Conservation (phyloP, 2,797 vertebrate species). For the Triplophysa yarkandensis region DNA sequence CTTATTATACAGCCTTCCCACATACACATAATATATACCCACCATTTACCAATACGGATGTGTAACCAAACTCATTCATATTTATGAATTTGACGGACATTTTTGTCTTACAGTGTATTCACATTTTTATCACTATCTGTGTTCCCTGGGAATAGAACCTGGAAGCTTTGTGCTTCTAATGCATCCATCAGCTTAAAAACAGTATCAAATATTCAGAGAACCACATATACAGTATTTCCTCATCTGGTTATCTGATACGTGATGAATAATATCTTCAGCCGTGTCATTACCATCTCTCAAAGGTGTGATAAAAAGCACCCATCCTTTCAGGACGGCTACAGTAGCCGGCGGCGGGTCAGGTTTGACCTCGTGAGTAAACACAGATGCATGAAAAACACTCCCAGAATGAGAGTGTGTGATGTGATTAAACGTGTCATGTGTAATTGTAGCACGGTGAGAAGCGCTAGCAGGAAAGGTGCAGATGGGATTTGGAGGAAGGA, state of each 20-base stretch:
- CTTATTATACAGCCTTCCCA: too few relatives aligned
- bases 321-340: conserved; percentile 41
- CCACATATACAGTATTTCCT: conserved; percentile 14
- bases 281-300: conserved; percentile 17
- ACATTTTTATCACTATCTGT: too few relatives aligned
- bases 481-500: conserved; percentile 45
- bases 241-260: conserved; percentile 33
- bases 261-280: conserved; percentile 16
- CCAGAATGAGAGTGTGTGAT: conserved; percentile 46
- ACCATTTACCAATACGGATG: too few relatives aligned
- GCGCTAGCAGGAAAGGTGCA: conserved; percentile 29
- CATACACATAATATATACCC: too few relatives aligned
- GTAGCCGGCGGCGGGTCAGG: conserved; percentile 27
- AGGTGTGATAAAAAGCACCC: conserved; percentile 35
- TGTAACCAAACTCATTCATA: too few relatives aligned
- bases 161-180: too few relatives aligned
- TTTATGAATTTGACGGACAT: not conserved
- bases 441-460: conserved; percentile 57
- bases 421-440: conserved; percentile 57
- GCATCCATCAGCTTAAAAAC: too few relatives aligned
- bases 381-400: conserved; percentile 41
- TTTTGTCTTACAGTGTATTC: too few relatives aligned
- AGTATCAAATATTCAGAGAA: not conserved
- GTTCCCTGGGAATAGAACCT: too few relatives aligned
- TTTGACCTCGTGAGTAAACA: conserved; percentile 43